phyloP scores from a whole-genome alignment of 2,797 vertebrate genomes.

The Spizella passerina region DNA sequence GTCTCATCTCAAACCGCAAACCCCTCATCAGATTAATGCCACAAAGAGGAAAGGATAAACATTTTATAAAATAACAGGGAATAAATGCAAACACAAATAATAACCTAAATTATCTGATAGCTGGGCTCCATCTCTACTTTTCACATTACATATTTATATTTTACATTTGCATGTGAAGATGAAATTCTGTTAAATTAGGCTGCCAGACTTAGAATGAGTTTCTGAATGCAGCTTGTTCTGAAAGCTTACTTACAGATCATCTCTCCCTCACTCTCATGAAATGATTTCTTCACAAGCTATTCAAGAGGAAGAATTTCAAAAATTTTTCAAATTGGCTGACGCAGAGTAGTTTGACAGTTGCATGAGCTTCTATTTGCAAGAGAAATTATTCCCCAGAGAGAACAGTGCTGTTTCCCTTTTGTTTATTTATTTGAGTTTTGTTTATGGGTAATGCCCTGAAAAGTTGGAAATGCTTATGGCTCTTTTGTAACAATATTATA shows the following conservation, averaged over 20 bases:
- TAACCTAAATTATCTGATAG: not conserved
- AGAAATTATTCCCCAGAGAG: constrained; percentile 12
- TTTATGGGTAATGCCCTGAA: not conserved
- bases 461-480: not conserved
- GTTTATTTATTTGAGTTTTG: constrained; percentile 15
- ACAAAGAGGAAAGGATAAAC: not conserved
- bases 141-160: not conserved
- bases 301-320: not conserved
- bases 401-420: not conserved
- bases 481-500: constrained; percentile 7
- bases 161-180: not conserved
- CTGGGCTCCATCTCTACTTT: not conserved
- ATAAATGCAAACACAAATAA: not conserved
- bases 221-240: not conserved
- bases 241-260: not conserved
- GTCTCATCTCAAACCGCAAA: not conserved
- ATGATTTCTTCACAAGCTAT: constrained; percentile 3
- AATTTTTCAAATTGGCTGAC: constrained; percentile 18
- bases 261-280: not conserved
- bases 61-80: not conserved
- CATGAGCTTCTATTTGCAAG: not conserved
- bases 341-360: not conserved
- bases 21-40: not conserved
- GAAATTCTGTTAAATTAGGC: not conserved
- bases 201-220: not conserved